These are phyloP conservation scores for Cistogaster globosa DNA, from an alignment of 2,888 invertebrate species.

Conservation along the genomic window DNA sequence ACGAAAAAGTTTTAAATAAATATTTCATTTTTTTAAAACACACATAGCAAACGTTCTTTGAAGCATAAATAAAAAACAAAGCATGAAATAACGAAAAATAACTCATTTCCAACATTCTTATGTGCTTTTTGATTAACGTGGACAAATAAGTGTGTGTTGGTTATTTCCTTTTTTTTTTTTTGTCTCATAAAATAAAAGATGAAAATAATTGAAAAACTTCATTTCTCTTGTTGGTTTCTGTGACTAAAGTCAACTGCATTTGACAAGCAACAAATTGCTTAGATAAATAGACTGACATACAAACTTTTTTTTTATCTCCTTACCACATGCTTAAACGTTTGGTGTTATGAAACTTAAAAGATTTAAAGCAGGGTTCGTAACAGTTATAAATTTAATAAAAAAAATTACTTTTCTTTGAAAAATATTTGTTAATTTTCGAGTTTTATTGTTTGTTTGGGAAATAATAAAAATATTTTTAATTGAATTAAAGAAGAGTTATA, in stretches of 20 bases:
- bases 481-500: no score
- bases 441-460: no score
- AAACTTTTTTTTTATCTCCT: no score
- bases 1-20: not conserved
- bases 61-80: constrained; percentile 7
- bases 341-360: no score
- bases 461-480: no score
- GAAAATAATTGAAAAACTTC: constrained; percentile 65
- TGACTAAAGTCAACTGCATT: constrained; percentile 67
- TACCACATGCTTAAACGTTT: no score
- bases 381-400: no score
- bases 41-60: constrained; percentile 33
- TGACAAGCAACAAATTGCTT: constrained; percentile 71
- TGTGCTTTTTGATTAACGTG: not conserved
- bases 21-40: constrained; percentile 2
- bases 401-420: no score
- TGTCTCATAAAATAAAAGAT: constrained; percentile 10
- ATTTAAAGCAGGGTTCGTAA: no score
- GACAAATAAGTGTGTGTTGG: not conserved
- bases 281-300: constrained; percentile 27
- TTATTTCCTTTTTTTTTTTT: not conserved
- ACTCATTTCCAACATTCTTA: constrained; percentile 30
- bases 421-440: no score
- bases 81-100: constrained; percentile 36
- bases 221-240: constrained; percentile 56